These are phyloP conservation scores for Monomorium pharaonis DNA, from an alignment of 1,140 invertebrate species.

Conservation along the genomic window DNA sequence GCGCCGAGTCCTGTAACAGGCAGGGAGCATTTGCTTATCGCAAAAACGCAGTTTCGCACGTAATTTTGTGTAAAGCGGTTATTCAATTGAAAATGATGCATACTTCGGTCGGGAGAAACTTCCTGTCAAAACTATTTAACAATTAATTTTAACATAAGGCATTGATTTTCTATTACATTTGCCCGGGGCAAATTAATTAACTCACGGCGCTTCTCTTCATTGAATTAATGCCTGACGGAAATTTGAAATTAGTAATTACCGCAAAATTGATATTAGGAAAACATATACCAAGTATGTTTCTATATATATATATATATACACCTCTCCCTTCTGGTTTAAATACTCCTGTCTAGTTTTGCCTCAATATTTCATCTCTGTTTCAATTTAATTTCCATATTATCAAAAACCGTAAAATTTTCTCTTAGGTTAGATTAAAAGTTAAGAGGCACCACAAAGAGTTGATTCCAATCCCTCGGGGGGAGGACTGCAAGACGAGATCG, in stretches of 20 bases:
- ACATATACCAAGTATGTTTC: not conserved
- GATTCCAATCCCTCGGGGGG: not conserved
- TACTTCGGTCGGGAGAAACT: not conserved
- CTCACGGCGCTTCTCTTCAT: not conserved
- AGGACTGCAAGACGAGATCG: not conserved
- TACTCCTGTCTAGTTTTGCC: not conserved
- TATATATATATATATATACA: no score
- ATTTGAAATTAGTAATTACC: slow-evolving; percentile 41
- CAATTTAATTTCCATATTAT: not conserved
- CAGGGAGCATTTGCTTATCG: not conserved
- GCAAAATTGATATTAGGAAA: slow-evolving; percentile 35
- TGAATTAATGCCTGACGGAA: not conserved
- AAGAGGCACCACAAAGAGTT: not conserved
- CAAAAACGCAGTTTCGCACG: not conserved
- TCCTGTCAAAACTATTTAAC: not conserved
- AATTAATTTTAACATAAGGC: slow-evolving; percentile 12
- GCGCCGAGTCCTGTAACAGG: slow-evolving; percentile 87
- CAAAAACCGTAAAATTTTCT: not conserved
- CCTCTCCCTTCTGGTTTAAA: not conserved
- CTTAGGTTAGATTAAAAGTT: not conserved
- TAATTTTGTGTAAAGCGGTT: not conserved
- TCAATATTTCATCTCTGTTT: not conserved
- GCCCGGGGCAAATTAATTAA: slow-evolving; percentile 30
- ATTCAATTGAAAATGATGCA: not conserved
- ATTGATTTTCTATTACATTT: slow-evolving; percentile 40